Evolutionary conservation across 2,888 invertebrate genomes (phyloP).

Genomic region (Drosophila greeni): DNA sequence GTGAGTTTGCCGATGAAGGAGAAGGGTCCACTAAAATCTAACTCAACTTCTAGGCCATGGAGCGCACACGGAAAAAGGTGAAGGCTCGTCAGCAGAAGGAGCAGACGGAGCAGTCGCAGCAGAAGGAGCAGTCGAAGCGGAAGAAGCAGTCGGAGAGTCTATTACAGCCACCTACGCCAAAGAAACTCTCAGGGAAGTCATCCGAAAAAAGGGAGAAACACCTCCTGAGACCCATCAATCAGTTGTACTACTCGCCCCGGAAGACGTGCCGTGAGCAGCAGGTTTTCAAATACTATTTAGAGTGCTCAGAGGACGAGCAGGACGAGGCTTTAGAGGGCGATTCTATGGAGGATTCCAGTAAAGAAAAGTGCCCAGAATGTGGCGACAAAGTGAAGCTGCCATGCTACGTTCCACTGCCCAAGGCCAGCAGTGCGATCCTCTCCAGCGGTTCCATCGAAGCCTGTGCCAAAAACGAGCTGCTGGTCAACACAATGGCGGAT

Average conservation of each 20-base stretch:
- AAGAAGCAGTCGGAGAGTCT: not conserved
- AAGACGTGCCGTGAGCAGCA: conserved; percentile 43
- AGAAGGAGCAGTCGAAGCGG: not conserved
- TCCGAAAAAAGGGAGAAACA: not conserved
- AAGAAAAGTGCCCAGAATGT: conserved; percentile 40
- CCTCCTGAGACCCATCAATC: not conserved
- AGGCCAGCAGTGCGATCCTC: conserved; percentile 2
- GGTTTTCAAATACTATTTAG: not conserved
- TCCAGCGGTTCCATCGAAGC: conserved; percentile 42
- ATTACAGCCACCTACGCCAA: too few species aligned
- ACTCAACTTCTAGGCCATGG: not conserved
- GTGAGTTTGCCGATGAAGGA: not conserved
- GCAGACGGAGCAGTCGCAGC: not conserved
- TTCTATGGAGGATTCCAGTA: not conserved
- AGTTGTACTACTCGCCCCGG: conserved; percentile 50
- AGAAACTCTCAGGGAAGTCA: not conserved
- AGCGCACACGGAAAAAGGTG: not conserved
- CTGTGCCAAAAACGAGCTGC: conserved; percentile 40
- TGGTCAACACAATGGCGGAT: conserved; percentile 8
- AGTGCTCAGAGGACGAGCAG: not conserved
- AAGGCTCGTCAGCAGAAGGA: not conserved
- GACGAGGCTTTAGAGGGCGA: too few species aligned
- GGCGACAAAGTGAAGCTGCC: conserved; percentile 28
- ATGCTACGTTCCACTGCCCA: not conserved
- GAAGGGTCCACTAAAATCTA: not conserved